Evolutionary conservation across 1,140 invertebrate genomes (phyloP).

Genomic region (Leptinotarsa defecta): DNA sequence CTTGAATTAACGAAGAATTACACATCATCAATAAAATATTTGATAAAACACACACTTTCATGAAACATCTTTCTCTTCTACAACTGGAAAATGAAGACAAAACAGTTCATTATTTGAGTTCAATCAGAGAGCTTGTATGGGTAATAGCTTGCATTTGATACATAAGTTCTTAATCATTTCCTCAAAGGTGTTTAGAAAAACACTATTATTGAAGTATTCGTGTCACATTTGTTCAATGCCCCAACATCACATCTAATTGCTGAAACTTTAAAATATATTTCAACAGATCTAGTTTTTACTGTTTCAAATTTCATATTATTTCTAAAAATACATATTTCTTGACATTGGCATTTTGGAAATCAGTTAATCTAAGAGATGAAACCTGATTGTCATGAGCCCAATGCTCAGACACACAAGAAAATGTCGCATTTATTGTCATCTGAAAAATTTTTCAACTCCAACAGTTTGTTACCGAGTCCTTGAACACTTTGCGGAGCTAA

Average conservation of each 20-base stretch:
- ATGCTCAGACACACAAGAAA: background rate
- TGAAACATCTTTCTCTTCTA: no score
- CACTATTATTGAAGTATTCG: background rate
- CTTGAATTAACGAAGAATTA: no score
- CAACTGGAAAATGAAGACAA: no score
- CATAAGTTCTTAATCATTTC: background rate
- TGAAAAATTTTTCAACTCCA: background rate
- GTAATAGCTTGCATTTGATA: no score
- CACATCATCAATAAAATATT: no score
- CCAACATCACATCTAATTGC: background rate
- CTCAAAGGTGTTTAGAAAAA: background rate
- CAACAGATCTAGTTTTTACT: background rate
- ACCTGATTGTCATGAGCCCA: background rate
- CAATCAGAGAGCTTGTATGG: no score
- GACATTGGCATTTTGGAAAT: background rate
- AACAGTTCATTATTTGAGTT: no score
- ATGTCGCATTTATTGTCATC: background rate
- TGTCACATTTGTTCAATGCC: background rate
- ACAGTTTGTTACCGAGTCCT: background rate
- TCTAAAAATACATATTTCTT: background rate
- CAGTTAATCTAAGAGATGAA: background rate
- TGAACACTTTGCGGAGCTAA: background rate
- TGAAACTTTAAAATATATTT: background rate
- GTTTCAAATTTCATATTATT: background rate
- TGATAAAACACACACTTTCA: no score